phyloP scores from a whole-genome alignment of 2,888 invertebrate species.

The Heliconius erato region DNA sequence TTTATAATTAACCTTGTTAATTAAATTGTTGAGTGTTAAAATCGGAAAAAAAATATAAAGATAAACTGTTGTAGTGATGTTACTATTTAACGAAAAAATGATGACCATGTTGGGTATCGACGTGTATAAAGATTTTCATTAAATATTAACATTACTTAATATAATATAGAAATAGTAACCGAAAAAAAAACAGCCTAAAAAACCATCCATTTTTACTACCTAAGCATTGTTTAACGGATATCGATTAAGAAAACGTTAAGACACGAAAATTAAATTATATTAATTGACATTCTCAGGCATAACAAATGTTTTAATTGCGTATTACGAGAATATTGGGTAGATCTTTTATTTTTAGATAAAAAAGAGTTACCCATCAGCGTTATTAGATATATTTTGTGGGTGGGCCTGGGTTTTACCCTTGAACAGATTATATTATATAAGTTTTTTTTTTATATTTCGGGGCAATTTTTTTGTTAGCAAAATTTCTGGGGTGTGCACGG shows the following conservation, averaged over 20 bases:
- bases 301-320: background rate
- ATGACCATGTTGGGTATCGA: background rate
- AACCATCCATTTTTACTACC: background rate
- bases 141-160: background rate
- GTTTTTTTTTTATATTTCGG: no score
- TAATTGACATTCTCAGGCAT: background rate
- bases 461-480: no score
- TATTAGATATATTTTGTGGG: no score
- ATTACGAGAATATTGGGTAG: no score
- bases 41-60: background rate
- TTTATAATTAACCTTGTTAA: background rate
- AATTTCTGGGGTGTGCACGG: no score
- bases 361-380: no score
- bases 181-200: background rate
- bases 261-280: no score
- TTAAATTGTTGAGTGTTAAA: background rate
- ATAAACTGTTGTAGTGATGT: background rate
- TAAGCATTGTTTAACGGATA: background rate
- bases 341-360: background rate
- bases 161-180: no score
- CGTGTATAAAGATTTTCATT: background rate
- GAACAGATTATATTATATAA: no score
- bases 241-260: background rate
- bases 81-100: no score
- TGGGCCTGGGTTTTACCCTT: no score